phyloP scores from a whole-genome alignment of 2,113 vertebrate species.

The Vimba vimba region DNA sequence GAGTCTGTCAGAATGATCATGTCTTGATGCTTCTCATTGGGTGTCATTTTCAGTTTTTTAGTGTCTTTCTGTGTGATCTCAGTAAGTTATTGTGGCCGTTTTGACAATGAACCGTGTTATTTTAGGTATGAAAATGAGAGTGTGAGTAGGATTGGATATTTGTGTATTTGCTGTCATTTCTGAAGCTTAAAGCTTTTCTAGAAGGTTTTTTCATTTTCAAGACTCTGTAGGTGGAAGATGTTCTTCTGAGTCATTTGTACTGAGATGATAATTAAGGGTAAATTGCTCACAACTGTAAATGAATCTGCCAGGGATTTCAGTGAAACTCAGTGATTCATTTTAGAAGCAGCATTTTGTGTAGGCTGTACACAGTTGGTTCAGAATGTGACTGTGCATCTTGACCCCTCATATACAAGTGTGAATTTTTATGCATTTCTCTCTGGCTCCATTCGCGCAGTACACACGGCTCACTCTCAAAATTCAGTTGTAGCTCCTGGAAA shows the following conservation, averaged over 20 bases:
- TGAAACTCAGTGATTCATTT: constrained; percentile 19
- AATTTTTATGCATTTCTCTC: neutral
- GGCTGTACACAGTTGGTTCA: neutral
- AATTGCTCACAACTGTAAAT: neutral
- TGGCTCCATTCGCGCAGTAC: too few relatives aligned
- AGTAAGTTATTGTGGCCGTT: neutral
- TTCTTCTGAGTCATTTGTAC: constrained; percentile 27
- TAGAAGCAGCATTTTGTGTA: neutral
- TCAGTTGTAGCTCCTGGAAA: neutral
- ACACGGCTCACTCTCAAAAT: neutral
- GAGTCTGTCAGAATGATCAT: neutral
- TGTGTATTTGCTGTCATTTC: neutral
- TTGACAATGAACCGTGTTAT: neutral
- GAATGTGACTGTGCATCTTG: neutral
- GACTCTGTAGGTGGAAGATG: constrained; percentile 22
- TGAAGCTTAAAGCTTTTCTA: neutral
- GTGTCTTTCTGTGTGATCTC: neutral
- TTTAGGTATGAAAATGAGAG: neutral
- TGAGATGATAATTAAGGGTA: neutral
- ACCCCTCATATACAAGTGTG: neutral
- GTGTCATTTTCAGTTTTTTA: neutral
- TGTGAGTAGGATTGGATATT: neutral
- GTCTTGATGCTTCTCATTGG: neutral
- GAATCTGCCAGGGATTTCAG: neutral
- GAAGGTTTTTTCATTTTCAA: neutral